Conservation (phyloP, 2,113 vertebrate genomes). For the Gopherus flavomarginatus region DNA sequence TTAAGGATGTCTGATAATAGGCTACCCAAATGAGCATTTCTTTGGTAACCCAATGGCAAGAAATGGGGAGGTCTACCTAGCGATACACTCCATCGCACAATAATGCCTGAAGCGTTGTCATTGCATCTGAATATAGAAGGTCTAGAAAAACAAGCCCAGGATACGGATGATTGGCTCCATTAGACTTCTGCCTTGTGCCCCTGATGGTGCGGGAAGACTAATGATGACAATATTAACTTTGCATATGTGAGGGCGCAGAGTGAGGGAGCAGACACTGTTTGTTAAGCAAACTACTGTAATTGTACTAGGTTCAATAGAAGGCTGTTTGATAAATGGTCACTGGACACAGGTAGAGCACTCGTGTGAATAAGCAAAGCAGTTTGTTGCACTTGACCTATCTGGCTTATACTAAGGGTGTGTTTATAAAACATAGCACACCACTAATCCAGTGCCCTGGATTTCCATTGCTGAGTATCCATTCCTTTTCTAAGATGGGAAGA, state of each 20-base stretch:
- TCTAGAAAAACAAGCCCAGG: not conserved
- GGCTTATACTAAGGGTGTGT: not conserved
- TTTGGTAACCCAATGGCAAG: no score
- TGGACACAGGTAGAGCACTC: not conserved
- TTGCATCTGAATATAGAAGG: not conserved
- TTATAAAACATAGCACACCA: not conserved
- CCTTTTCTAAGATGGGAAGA: not conserved
- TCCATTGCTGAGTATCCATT: not conserved
- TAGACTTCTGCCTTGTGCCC: not conserved
- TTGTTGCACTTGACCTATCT: not conserved
- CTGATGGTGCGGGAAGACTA: not conserved
- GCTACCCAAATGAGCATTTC: no score
- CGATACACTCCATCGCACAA: no score
- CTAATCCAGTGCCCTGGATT: not conserved
- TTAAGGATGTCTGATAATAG: no score
- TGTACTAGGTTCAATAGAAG: not conserved
- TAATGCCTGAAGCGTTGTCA: not conserved
- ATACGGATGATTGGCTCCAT: not conserved
- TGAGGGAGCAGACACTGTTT: not conserved
- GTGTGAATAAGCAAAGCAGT: not conserved
- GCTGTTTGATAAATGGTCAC: not conserved
- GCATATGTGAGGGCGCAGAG: not conserved
- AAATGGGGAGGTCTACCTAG: no score
- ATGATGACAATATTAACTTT: not conserved
- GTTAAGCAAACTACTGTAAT: not conserved